Evolutionary conservation across 2,113 vertebrate species (phyloP), one percentile per base, ranked within the genome.

Genomic region (Rallus limicola): DNA sequence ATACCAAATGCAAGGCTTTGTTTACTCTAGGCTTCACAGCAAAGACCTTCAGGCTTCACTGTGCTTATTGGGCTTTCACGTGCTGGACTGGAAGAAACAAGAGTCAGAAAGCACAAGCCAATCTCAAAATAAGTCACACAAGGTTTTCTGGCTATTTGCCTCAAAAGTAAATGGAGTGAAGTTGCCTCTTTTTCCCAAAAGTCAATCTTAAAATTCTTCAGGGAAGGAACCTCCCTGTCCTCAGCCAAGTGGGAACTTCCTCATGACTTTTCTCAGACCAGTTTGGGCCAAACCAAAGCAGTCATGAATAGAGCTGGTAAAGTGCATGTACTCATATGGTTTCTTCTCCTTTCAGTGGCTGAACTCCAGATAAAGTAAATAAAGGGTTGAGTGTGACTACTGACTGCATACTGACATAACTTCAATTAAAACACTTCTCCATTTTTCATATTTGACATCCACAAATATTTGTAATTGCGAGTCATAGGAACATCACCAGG

Each of bases 391-490:
- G 10, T 14, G 6, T 56, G 62, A 82, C 29, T 79, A 56, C 38
- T 91, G 58, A 53, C 76, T 91, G 23, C 53, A 46, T 68, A 60
- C 56, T 79, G 84, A 48, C 75, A 68, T 75, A 33, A 85, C 76
- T 92, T 82, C 44, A 44, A 50, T 58, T 74, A 82, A 77, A 26
- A 46, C 36, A 58, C 29, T 74, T 90, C 50, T 92, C 67, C 63
- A 82, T 93, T 96, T 95, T 85, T 74, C 21, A 65, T 74, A 63
- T 82, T 68, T 86, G 71, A 77, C 63, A 40, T 72, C 55, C n/a
- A 74, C n/a, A 86, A 1, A 2, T 64, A 69, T 69, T 85, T 88
- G 52, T 70, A 81, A 70, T 74, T 56, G 29, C 76, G 75, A 93
- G 14, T 92, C 94, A 83, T 31, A 50, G 56, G 50, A 36, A 58